Base-by-base conservation (phyloP, 2,113 vertebrate genomes). In the Macaca nemestrina region DNA sequence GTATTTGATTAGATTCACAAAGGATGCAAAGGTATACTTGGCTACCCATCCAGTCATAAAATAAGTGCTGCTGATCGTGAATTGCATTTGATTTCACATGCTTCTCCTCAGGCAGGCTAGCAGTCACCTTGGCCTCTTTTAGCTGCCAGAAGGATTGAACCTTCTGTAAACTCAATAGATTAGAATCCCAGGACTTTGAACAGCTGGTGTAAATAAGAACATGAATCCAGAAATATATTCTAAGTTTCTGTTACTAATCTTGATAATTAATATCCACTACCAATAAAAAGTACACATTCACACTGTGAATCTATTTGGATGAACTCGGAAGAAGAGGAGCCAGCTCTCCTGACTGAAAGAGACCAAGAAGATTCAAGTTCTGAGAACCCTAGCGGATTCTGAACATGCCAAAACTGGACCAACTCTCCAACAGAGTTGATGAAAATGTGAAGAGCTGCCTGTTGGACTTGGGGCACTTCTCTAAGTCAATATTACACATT, bases 141-240 rank as follows among this genome's bases (percentile, higher is more conserved):
- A 85, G 86, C 43, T 67, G 1, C 43, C 48, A 35, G 76, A 91
- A 91, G 52, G 30, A 73, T 35, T 35, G 32, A 78, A 40, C 11
- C 78, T 27, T 75, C 76, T 68, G 4, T 75, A 55, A 93, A 59
- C 27, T 61, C n/a, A 13, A 16, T 79, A 35, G 35, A 22, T 88
- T 70, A 70, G 78, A 72, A 92, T 94, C 48, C 43, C 25, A 80
- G 75, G 35, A 89, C 75, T 90, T 84, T 25, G 38, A 94, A 93
- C 20, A 96, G 52, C 27, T 76, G 11, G 30, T 90, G 5, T 52
- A 90, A 81, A 43, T 55, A 67, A 38, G 43, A 95, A 92, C 32
- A 20, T 88, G 52, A 48, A 59, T 84, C 78, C 27, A 88, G 75
- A 95, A 50, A 40, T 80, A 87, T 86, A 30, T 48, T 52, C 76